Evolutionary conservation across 2,113 vertebrate species (phyloP).

Genomic region (Leptosomus discolor): DNA sequence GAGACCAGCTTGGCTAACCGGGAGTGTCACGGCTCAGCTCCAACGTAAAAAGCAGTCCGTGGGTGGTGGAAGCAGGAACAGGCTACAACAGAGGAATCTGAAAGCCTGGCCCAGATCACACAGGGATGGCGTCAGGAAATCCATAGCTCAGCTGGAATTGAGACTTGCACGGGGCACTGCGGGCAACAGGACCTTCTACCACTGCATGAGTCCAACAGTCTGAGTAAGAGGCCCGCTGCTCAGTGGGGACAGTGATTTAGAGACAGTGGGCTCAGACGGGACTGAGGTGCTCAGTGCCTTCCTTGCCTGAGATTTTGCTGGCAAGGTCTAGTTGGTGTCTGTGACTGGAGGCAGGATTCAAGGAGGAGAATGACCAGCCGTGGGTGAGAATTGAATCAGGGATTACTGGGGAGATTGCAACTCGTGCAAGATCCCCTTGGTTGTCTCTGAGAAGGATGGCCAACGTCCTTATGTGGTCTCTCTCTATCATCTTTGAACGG

Average conservation of each 20-base stretch:
- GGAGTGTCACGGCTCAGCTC: not conserved
- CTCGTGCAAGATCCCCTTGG: accelerated
- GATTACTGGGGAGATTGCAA: not conserved
- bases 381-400: not conserved
- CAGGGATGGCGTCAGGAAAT: not conserved
- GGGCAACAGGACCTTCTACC: not conserved
- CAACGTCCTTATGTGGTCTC: not conserved
- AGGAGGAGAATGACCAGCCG: not conserved
- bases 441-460: accelerated
- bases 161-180: not conserved
- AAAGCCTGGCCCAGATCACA: not conserved
- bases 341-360: not conserved
- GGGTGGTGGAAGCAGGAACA: not conserved
- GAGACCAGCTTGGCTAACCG: not conserved
- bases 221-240: not conserved
- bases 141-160: not conserved
- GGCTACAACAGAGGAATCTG: not conserved
- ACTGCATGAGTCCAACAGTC: not conserved
- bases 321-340: not conserved
- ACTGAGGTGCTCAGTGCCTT: not conserved
- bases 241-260: not conserved
- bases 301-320: not conserved
- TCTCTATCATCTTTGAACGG: not conserved
- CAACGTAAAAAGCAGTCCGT: not conserved
- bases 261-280: not conserved